phyloP scores from a whole-genome alignment of 2,888 invertebrate genomes.

The Harpalus rufipes region DNA sequence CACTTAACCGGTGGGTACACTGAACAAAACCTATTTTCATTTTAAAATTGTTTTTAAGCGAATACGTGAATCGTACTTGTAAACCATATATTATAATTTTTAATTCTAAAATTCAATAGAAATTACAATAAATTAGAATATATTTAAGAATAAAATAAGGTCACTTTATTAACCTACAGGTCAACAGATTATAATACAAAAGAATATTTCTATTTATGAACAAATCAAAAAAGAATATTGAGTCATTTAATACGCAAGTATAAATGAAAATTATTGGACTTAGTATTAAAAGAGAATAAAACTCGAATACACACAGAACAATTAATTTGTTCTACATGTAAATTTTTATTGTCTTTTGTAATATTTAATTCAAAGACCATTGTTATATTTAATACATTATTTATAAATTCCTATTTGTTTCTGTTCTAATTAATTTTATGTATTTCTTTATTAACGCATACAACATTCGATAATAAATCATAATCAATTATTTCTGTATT shows the following conservation, averaged over 20 bases:
- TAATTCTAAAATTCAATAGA: slow-evolving; percentile 12
- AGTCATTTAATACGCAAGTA: not conserved
- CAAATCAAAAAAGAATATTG: not conserved
- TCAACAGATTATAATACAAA: not conserved
- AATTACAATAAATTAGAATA: slow-evolving; percentile 16
- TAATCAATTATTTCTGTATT: too few relatives aligned
- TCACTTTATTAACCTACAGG: not conserved
- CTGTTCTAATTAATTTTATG: too few relatives aligned
- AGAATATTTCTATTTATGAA: not conserved
- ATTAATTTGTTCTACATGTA: not conserved
- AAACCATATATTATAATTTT: not conserved
- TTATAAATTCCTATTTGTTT: too few relatives aligned
- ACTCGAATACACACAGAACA: not conserved
- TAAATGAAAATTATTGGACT: too few relatives aligned
- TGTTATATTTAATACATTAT: not conserved
- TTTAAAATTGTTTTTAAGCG: not conserved
- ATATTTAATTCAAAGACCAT: not conserved
- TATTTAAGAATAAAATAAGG: not conserved
- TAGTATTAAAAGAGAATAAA: not conserved
- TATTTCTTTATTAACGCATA: too few relatives aligned
- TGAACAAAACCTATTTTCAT: not conserved
- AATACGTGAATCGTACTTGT: not conserved
- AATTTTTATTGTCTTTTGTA: not conserved
- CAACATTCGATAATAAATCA: too few relatives aligned
- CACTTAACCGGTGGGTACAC: too few relatives aligned